These are phyloP conservation scores for Arrhamphus sclerolepis DNA, from an alignment of 2,797 vertebrate species.

Conservation along the genomic window DNA sequence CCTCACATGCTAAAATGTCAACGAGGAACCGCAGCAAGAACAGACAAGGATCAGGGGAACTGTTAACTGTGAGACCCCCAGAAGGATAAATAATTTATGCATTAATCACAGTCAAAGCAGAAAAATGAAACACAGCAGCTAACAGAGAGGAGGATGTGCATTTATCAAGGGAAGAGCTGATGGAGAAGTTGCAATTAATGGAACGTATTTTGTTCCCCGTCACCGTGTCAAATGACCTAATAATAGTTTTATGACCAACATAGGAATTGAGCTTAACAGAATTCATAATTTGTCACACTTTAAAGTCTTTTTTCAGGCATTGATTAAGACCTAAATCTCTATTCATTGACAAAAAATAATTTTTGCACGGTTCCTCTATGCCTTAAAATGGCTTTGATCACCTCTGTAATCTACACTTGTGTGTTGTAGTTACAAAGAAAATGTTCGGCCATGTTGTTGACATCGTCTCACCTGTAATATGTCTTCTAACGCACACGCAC, in stretches of 20 bases:
- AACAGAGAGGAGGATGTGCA: not conserved
- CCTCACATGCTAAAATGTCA: constrained; percentile 60
- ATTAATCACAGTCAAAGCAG: constrained; percentile 41
- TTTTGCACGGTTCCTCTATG: not conserved
- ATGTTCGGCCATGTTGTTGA: too few species aligned
- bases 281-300: not conserved
- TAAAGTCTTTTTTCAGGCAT: not conserved
- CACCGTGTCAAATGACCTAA: not conserved
- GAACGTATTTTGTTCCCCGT: not conserved
- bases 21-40: constrained; percentile 29
- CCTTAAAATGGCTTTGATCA: too few species aligned
- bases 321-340: not conserved
- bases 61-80: constrained; percentile 27
- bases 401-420: not conserved
- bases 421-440: too few species aligned
- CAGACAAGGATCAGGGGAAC: constrained; percentile 27
- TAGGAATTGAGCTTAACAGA: not conserved
- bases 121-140: constrained; percentile 12
- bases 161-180: constrained; percentile 3
- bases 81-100: constrained; percentile 37
- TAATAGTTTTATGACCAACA: not conserved
- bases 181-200: not conserved
- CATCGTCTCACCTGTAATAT: too few species aligned
- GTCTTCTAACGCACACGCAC: too few species aligned
- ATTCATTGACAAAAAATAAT: not conserved